Conservation (phyloP, 2,113 vertebrate species). For the Malurus elegans region DNA sequence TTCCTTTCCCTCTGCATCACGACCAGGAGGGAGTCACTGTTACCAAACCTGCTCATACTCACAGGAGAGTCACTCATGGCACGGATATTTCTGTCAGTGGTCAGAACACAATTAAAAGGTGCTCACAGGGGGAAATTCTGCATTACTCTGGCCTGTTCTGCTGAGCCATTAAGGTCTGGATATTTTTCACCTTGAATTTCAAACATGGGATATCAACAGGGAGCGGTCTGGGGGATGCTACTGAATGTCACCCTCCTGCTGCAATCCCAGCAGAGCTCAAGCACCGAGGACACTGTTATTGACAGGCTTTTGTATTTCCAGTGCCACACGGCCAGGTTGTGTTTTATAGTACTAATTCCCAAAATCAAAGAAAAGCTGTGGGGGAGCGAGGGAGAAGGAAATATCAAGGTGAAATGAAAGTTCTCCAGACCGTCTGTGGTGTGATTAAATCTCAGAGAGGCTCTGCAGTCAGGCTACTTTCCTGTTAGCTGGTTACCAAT, state of each 20-base stretch:
- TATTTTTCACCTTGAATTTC: background rate
- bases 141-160: background rate
- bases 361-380: constrained; percentile 7
- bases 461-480: constrained; percentile 29
- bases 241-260: background rate
- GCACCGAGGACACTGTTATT: background rate
- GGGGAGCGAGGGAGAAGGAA: background rate
- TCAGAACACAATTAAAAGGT: background rate
- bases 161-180: background rate
- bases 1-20: background rate
- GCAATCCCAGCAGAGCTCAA: background rate
- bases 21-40: background rate
- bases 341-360: background rate
- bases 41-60: background rate
- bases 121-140: background rate
- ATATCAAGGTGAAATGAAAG: constrained; percentile 33
- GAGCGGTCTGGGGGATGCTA: background rate
- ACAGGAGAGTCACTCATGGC: background rate
- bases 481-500: constrained; percentile 53
- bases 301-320: background rate
- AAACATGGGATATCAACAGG: background rate
- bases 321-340: background rate
- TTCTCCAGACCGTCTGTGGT: constrained; percentile 31
- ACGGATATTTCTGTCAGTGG: background rate
- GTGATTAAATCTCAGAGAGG: constrained; percentile 62